Evolutionary conservation across 2,113 vertebrate species (phyloP), one percentile per base, ranked within the genome.

Genomic region (Apteryx mantelli): DNA sequence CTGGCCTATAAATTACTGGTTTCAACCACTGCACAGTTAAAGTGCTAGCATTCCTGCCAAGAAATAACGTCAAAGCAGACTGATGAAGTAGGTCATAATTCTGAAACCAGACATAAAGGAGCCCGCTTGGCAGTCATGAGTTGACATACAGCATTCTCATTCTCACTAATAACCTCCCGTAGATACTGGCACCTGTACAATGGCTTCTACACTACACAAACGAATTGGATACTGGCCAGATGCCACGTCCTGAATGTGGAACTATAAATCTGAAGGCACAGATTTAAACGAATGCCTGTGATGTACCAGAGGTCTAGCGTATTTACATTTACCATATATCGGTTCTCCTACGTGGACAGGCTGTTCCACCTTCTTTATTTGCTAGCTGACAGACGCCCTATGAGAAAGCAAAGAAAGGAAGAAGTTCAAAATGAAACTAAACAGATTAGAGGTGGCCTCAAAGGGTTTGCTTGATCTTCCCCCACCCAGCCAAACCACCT

Each of bases 371-470:
- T n/a, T 95, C 97, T 74, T 97, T 98, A 52, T 97, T 98, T 52
- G 98, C 98, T 92, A 99, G 98, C 96, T 98, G 99, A 96, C 99
- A 99, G 20, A 99, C 99, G 93, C 99, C 99, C 99, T 99, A 52
- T 65, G 78, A 86, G 16, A 40, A 21, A 20, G 68, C 40, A 97
- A 44, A 93, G 42, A 32, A 24, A 46, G 38, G 28, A 60, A 26
- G 55, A 48, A 32, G 30, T 52, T 48, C 4, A 68, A 34, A 52
- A 22, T 48, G 2, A 69, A 32, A 50, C 19, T 28, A 38, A 61
- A 36, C 22, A 25, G 17, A 38, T n/a, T 60, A n/a, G 8, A 64
- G 38, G 9, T 20, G 28, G n/a, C 28, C 42, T 30, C 50, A 38
- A 20, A 73, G 4, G 2, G 25, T 16, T 79, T 30, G 25, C 15